phyloP scores from a whole-genome alignment of 1,140 invertebrate species.

The Heliconius congener region DNA sequence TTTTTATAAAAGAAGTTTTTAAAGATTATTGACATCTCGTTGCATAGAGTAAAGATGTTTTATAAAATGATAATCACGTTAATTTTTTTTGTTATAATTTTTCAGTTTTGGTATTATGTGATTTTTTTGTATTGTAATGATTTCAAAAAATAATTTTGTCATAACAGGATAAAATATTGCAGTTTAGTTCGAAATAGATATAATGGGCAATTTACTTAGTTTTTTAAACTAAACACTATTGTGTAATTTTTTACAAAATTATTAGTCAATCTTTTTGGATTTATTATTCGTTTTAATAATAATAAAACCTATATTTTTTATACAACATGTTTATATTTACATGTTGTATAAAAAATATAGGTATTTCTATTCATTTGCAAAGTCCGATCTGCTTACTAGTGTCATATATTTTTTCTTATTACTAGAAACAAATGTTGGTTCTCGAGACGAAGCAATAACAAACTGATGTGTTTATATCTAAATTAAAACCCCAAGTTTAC shows the following conservation, averaged over 20 bases:
- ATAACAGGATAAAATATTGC: background rate
- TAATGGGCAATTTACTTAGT: too few relatives aligned
- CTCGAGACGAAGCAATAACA: background rate
- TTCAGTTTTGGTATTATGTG: background rate
- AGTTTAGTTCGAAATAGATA: too few relatives aligned
- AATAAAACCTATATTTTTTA: too few relatives aligned
- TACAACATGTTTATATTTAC: too few relatives aligned
- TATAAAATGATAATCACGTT: background rate
- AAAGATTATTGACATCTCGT: constrained; percentile 29
- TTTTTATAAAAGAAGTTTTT: constrained; percentile 14
- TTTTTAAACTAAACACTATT: too few relatives aligned
- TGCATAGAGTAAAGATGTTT: constrained; percentile 10
- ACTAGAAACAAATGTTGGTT: background rate
- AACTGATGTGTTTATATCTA: constrained; percentile 10
- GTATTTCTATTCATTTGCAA: background rate
- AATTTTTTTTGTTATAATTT: background rate
- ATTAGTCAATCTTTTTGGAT: too few relatives aligned
- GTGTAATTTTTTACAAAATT: too few relatives aligned
- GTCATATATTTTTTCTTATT: background rate
- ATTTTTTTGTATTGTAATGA: too few relatives aligned
- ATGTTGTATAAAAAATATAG: too few relatives aligned
- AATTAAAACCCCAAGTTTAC: constrained; percentile 12
- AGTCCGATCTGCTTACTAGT: background rate
- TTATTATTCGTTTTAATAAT: too few relatives aligned
- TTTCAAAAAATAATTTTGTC: background rate